These are phyloP conservation scores for Intellagama lesueurii DNA, from an alignment of 2,797 vertebrate species.

Conservation along the genomic window DNA sequence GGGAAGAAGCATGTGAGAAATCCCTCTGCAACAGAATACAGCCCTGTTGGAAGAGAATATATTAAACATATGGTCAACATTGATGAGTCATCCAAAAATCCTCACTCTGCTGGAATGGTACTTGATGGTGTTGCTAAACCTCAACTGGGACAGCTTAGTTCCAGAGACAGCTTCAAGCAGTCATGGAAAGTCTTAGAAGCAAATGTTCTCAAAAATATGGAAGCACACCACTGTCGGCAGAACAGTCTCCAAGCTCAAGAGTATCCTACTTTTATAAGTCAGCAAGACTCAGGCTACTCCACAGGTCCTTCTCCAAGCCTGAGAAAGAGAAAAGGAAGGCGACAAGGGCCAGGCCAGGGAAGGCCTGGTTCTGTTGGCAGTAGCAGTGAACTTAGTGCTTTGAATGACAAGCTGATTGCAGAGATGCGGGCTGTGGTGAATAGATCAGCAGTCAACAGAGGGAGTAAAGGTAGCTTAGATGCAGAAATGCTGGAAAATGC, in stretches of 20 bases:
- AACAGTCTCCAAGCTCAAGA: conserved; percentile 88
- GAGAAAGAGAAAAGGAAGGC: conserved; percentile 87
- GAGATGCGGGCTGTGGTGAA: conserved; percentile 92
- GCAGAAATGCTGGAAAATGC: conserved; percentile 78
- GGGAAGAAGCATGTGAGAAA: conserved; percentile 81
- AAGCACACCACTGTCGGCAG: conserved; percentile 87
- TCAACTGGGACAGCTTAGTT: conserved; percentile 69
- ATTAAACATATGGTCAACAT: conserved; percentile 93
- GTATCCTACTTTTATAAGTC: conserved; percentile 84
- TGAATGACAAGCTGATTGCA: conserved; percentile 90
- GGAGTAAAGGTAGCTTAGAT: conserved; percentile 83
- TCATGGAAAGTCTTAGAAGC: conserved; percentile 88
- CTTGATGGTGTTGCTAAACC: conserved; percentile 59
- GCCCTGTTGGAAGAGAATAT: conserved; percentile 90
- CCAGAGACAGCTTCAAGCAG: conserved; percentile 87
- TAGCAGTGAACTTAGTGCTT: conserved; percentile 85
- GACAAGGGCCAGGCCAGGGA: conserved; percentile 74
- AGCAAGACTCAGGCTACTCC: conserved; percentile 93
- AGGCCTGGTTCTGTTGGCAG: conserved; percentile 90
- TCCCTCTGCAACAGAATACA: conserved; percentile 86
- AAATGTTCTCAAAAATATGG: conserved; percentile 87
- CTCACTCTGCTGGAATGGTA: conserved; percentile 56
- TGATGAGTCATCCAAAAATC: conserved; percentile 79
- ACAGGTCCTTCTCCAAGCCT: conserved; percentile 91
- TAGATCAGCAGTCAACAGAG: conserved; percentile 87